Base-by-base conservation (phyloP, 2,888 invertebrate species). In the Malthinus flaveolus region DNA sequence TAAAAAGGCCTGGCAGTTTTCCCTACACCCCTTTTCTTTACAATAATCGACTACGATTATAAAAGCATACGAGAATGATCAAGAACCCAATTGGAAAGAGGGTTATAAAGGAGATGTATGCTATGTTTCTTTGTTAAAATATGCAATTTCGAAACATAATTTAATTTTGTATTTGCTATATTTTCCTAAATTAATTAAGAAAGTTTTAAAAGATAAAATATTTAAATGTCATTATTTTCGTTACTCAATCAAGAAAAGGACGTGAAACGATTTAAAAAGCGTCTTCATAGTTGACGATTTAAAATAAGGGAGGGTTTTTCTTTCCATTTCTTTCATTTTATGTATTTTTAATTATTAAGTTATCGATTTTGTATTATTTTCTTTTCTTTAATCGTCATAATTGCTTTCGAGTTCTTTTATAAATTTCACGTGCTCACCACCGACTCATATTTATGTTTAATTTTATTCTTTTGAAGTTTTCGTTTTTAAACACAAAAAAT, bases 341-440 rank as follows among this genome's bases (percentile, higher is more conserved):
- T 72, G 70, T 72, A 72, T 72, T 73, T 73, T 71, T 73, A 72
- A 72, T 73, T 72, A 73, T 73, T 70, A 71, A 69, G 64, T 65
- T 73, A 73, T 73, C 66, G 73, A 73, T 73, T 73, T 71, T 66
- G 69, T 72, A 71, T 73, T 72, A 71, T 69, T 66, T 68, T 65
- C 64, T 64, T 67, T 57, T 52, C 57, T 52, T 52, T 68, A 69
- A 69, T 69, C 68, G 66, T 67, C 69, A 71, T 72, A 69, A 72
- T 72, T 70, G 70, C 68, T 70, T 70, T 66, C 62, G 56, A 63
- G 67, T 63, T 67, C 66, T 61, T 67, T 57, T 57, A 57, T 68
- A 67, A 68, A 68, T 68, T 68, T 66, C 59, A 47, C 56, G 56
- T 59, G 61, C 64, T 64, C 58, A 64, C 23, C 23, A 23, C 23